Evolutionary conservation across 2,888 invertebrate species (phyloP).

Genomic region (Laspeyria flexula): DNA sequence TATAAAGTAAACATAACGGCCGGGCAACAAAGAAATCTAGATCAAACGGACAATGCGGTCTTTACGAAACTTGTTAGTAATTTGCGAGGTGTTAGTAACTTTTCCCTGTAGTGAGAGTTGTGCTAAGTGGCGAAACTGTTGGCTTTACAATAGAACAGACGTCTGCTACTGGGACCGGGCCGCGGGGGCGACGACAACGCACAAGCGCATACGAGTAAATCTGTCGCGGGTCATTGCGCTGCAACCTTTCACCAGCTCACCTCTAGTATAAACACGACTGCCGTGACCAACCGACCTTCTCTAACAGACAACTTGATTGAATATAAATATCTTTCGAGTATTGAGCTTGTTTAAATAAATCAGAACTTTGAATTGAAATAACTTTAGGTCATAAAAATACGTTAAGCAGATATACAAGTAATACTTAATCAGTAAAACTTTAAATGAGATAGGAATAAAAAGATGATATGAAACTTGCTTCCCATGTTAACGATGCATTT

Average conservation of each 20-base stretch:
- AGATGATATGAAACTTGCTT: no score
- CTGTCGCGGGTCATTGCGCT: conserved; percentile 69
- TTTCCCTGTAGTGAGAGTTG: conserved; percentile 76
- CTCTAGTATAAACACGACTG: neutral
- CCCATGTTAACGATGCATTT: no score
- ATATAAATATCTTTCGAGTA: no score
- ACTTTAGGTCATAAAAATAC: no score
- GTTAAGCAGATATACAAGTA: no score
- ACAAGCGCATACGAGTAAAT: conserved; percentile 52
- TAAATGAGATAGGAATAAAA: no score
- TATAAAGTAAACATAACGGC: conserved; percentile 54
- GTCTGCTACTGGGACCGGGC: conserved; percentile 49
- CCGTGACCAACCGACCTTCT: neutral
- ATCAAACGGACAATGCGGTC: conserved; percentile 77
- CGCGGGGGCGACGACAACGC: conserved; percentile 25
- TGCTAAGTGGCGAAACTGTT: conserved; percentile 78
- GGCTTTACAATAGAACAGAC: conserved; percentile 64
- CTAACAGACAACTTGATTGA: neutral
- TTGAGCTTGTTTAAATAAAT: no score
- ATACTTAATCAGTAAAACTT: no score
- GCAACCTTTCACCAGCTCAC: conserved; percentile 68
- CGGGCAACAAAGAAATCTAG: conserved; percentile 74
- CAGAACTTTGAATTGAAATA: no score
- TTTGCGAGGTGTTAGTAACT: conserved; percentile 73
- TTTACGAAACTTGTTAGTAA: conserved; percentile 78